Evolutionary conservation across 2,888 invertebrate species (phyloP).

Genomic region (Torymus texanus): DNA sequence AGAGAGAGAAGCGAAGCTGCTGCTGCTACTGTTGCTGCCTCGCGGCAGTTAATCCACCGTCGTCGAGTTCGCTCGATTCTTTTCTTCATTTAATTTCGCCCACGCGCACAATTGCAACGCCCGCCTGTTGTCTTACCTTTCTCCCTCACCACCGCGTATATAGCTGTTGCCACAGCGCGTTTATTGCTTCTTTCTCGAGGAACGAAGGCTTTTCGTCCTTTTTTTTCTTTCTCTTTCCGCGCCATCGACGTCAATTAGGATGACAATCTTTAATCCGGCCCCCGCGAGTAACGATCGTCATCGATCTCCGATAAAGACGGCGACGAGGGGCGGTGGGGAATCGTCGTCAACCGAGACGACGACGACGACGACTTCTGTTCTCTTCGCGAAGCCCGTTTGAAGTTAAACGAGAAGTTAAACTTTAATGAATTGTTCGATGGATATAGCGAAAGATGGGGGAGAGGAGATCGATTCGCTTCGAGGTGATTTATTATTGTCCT

Average conservation of each 20-base stretch:
- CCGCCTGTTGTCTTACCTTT: constrained; percentile 45
- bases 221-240: constrained; percentile 15
- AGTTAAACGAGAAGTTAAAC: constrained; percentile 42
- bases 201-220: background rate
- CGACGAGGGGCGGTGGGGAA: constrained; percentile 18
- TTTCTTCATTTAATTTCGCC: constrained; percentile 63
- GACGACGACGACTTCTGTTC: too few relatives aligned
- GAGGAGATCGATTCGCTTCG: constrained; percentile 24
- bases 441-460: too few relatives aligned
- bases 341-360: background rate
- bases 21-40: constrained; percentile 43
- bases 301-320: constrained; percentile 44
- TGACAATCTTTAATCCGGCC: constrained; percentile 53
- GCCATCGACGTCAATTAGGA: constrained; percentile 48
- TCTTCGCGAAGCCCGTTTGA: background rate
- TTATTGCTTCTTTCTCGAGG: constrained; percentile 24
- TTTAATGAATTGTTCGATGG: constrained; percentile 42
- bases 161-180: background rate
- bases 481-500: constrained; percentile 35
- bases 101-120: constrained; percentile 51
- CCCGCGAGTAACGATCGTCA: constrained; percentile 43
- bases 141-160: too few relatives aligned
- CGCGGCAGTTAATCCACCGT: constrained; percentile 56
- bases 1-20: too few relatives aligned
- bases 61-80: constrained; percentile 48